phyloP scores from a whole-genome alignment of 2,888 invertebrate species.

The Tortricodes alternella region DNA sequence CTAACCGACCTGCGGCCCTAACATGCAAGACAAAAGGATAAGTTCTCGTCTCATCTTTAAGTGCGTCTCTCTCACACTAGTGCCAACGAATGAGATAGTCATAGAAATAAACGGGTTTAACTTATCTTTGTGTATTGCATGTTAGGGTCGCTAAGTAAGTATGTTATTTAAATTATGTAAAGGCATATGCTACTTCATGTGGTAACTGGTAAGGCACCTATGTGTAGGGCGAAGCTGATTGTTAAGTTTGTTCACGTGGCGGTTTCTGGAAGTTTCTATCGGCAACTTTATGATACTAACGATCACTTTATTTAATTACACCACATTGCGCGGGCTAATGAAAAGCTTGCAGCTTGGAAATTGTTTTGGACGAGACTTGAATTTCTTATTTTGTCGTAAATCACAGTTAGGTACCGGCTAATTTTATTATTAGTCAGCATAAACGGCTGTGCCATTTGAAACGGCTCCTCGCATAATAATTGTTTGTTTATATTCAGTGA shows the following conservation, averaged over 20 bases:
- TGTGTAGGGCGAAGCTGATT: conserved; percentile 39
- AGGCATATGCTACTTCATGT: too few relatives aligned
- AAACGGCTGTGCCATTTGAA: neutral
- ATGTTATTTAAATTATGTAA: too few relatives aligned
- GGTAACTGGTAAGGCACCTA: too few relatives aligned
- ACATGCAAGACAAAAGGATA: too few relatives aligned
- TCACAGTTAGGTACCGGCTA: conserved; percentile 8
- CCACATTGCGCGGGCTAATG: conserved; percentile 53
- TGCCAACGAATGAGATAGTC: too few relatives aligned
- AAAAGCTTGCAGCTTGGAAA: conserved; percentile 45
- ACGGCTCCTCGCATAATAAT: neutral
- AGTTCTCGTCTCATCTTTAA: too few relatives aligned
- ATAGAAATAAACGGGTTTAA: too few relatives aligned
- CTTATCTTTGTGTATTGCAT: too few relatives aligned
- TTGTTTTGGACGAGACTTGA: conserved; percentile 41
- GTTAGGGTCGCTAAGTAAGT: too few relatives aligned
- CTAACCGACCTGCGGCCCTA: too few relatives aligned
- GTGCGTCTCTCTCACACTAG: too few relatives aligned
- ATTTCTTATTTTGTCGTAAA: conserved; percentile 38
- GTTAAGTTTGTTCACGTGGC: conserved; percentile 58
- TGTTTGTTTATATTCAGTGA: neutral
- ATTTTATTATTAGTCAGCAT: conserved; percentile 1
- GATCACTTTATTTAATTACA: conserved; percentile 60
- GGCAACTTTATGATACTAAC: conserved; percentile 59
- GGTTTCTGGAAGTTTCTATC: conserved; percentile 50